Percentiles rank a stretch among this genome's conserved stretches.
These are phyloP conservation scores for Myopa tessellatipennis DNA, from an alignment of 2,888 invertebrate genomes.

Conservation along the genomic window DNA sequence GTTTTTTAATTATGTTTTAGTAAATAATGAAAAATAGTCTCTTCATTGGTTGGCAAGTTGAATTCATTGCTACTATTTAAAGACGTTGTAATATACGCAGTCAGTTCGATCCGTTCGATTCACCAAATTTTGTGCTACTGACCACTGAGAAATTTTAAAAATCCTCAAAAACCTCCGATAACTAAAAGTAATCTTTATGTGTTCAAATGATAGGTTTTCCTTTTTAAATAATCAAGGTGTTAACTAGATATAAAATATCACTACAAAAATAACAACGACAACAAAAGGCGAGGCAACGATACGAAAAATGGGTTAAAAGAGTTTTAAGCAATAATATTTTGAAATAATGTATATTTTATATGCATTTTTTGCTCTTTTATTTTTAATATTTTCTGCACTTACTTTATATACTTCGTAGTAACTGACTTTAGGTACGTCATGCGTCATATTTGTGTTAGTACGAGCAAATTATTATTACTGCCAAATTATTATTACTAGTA, in stretches of 20 bases:
- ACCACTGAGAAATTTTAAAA: neutral
- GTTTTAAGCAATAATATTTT: neutral
- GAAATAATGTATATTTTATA: neutral
- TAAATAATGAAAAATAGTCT: neutral
- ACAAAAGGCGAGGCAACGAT: neutral
- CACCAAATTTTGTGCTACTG: slow-evolving; percentile 37
- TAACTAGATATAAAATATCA: slow-evolving; percentile 37
- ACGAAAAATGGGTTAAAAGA: neutral
- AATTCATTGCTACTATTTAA: neutral
- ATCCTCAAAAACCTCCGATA: neutral
- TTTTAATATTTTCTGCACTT: no score
- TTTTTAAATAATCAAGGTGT: slow-evolving; percentile 29
- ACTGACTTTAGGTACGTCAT: no score
- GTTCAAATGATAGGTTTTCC: neutral
- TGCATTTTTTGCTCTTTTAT: no score
- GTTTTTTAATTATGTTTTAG: no score
- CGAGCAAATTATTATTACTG: no score
- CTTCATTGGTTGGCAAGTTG: neutral
- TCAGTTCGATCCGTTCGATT: slow-evolving; percentile 27
- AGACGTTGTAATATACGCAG: neutral
- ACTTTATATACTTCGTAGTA: no score
- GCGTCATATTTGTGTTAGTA: no score
- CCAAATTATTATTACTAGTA: no score
- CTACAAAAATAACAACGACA: neutral
- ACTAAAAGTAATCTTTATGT: slow-evolving; percentile 15